phyloP scores from a whole-genome alignment of 2,797 vertebrate species.

The Graptemys geographica region DNA sequence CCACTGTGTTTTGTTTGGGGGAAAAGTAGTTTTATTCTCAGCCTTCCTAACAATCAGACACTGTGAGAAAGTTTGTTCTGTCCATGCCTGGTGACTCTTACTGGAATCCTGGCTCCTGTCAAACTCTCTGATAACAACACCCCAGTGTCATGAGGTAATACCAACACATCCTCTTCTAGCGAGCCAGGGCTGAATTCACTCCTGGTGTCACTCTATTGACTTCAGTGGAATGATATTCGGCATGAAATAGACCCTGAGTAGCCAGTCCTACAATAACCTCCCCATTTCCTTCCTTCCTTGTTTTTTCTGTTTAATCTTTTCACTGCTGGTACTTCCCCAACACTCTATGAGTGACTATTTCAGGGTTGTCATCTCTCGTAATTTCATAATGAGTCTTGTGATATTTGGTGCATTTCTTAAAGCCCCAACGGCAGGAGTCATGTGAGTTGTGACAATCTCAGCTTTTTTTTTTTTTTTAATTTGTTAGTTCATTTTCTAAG shows the following conservation, averaged over 20 bases:
- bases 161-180: conserved; percentile 30
- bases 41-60: neutral
- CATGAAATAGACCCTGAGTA: neutral
- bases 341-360: neutral
- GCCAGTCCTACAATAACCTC: neutral
- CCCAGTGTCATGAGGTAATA: conserved; percentile 29
- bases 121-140: neutral
- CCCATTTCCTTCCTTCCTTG: conserved; percentile 36
- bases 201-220: neutral
- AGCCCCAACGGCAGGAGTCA: neutral
- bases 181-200: conserved; percentile 22
- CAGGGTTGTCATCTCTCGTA: neutral
- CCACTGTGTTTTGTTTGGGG: neutral
- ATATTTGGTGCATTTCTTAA: neutral
- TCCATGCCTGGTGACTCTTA: neutral
- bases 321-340: neutral
- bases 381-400: neutral
- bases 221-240: neutral
- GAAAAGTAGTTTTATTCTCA: neutral
- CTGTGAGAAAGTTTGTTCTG: neutral
- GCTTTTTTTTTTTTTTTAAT: neutral
- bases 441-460: neutral
- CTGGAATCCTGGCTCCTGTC: conserved; percentile 2
- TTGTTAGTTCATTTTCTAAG: neutral
- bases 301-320: neutral